Conservation (phyloP, 1,140 invertebrate genomes). For the Ladona fulva region DNA sequence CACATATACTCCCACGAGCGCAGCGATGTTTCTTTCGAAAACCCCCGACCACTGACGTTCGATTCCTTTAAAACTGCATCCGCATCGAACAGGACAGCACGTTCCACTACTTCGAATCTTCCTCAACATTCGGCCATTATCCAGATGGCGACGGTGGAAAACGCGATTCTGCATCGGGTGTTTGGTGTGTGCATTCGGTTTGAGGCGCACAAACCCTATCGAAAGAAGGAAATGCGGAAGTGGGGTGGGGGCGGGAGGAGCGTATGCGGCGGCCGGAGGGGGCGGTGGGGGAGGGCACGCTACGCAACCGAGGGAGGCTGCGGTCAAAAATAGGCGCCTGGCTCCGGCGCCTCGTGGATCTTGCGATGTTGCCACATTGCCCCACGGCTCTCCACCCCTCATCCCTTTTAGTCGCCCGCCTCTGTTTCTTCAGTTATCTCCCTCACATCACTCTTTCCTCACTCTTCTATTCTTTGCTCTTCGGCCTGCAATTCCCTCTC, state of each 20-base stretch:
- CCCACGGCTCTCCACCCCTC: not conserved
- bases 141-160: no score
- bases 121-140: no score
- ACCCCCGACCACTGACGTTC: no score
- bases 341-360: not conserved
- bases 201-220: no score
- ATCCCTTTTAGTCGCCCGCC: not conserved
- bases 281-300: not conserved
- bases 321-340: constrained; percentile 6
- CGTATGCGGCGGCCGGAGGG: not conserved
- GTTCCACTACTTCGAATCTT: no score
- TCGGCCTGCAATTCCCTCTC: not conserved
- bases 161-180: no score
- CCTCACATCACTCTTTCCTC: not conserved
- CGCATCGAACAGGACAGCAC: no score
- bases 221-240: not conserved
- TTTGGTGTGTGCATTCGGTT: no score
- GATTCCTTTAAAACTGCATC: no score
- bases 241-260: not conserved
- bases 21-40: no score
- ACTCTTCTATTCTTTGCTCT: not conserved
- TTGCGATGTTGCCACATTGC: not conserved
- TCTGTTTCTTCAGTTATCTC: not conserved
- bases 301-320: not conserved
- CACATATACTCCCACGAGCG: no score